Evolutionary conservation across 2,113 vertebrate species (phyloP).

Genomic region (Pungitius pungitius): DNA sequence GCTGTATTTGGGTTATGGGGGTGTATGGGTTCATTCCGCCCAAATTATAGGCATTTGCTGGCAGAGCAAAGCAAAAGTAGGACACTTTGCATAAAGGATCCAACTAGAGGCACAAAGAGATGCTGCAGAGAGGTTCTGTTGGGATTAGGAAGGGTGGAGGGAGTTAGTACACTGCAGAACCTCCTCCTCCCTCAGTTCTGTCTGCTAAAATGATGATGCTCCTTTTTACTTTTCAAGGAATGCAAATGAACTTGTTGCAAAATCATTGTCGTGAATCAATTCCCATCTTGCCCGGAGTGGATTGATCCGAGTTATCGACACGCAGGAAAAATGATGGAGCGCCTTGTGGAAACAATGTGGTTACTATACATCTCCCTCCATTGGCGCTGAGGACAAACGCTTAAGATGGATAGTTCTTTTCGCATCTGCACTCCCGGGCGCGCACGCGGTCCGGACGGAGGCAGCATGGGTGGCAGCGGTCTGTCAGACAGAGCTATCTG

Average conservation of each 20-base stretch:
- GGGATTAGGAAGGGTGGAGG: neutral
- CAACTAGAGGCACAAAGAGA: constrained; percentile 47
- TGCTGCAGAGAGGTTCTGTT: constrained; percentile 33
- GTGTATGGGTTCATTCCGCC: constrained; percentile 50
- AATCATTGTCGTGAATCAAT: constrained; percentile 42
- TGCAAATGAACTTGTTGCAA: constrained; percentile 35
- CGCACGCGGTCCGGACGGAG: neutral
- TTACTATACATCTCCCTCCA: neutral
- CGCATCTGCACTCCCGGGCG: neutral
- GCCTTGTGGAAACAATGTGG: constrained; percentile 17
- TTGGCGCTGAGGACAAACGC: neutral
- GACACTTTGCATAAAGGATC: constrained; percentile 70
- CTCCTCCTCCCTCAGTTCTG: neutral
- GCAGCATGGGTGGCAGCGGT: constrained; percentile 42
- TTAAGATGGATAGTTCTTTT: constrained; percentile 38
- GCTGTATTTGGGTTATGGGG: constrained; percentile 79
- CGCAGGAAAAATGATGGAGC: constrained; percentile 2
- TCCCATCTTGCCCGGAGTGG: constrained; percentile 31
- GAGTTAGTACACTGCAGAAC: neutral
- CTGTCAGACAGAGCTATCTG: constrained; percentile 48
- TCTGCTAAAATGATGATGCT: neutral
- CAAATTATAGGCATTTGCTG: constrained; percentile 69
- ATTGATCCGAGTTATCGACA: constrained; percentile 48
- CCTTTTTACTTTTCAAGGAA: neutral
- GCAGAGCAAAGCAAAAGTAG: constrained; percentile 61